Conservation (phyloP, 92 coral and sea anemone genomes). For the Ricordea florida region DNA sequence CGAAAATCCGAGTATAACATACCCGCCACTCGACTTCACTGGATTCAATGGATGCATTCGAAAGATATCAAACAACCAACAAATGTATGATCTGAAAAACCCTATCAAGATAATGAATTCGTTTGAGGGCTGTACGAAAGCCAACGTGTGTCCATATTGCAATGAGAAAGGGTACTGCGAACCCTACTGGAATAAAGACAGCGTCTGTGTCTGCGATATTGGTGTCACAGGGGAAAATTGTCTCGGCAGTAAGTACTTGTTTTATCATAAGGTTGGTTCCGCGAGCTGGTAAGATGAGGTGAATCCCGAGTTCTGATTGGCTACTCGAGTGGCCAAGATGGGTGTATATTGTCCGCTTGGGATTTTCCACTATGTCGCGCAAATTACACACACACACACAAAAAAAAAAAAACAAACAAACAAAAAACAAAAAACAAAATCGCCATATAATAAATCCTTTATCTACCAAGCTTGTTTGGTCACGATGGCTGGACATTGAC, state of each 20-base stretch:
- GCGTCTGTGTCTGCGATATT: conserved; percentile 77
- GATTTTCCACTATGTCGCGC: no score
- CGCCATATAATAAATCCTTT: no score
- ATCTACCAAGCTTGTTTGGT: no score
- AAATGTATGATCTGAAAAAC: conserved; percentile 81
- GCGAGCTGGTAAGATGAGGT: background rate
- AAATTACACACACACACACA: no score
- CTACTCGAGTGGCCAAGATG: no score
- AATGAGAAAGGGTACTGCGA: conserved; percentile 84
- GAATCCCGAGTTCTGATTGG: no score
- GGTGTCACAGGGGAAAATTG: conserved; percentile 65
- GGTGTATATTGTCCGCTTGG: no score
- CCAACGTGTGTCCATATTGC: conserved; percentile 63
- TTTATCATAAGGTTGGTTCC: background rate
- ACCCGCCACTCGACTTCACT: conserved; percentile 68
- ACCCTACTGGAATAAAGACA: conserved; percentile 50
- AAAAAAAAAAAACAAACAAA: no score
- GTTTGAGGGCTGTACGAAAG: conserved; percentile 64
- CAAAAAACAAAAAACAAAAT: no score
- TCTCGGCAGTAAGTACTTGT: conserved; percentile 42
- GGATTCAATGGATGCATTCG: conserved; percentile 93
- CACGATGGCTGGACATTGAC: no score
- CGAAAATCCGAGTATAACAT: conserved; percentile 50
- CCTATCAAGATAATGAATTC: conserved; percentile 76
- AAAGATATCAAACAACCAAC: conserved; percentile 67